Evolutionary conservation across 2,888 invertebrate species (phyloP).

Genomic region (Timema cristinae): DNA sequence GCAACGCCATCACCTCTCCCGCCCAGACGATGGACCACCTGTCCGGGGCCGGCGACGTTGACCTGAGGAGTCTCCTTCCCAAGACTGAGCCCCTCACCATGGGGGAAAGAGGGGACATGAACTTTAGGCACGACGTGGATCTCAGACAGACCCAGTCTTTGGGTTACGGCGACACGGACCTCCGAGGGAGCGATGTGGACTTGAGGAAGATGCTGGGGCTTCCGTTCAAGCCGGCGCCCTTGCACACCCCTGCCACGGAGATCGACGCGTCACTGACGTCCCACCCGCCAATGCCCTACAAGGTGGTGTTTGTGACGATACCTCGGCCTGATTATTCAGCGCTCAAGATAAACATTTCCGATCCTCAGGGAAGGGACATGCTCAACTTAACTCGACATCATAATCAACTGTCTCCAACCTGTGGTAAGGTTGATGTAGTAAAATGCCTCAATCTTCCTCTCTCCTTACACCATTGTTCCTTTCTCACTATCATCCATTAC

Average conservation of each 20-base stretch:
- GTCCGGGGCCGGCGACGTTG: constrained; percentile 40
- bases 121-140: constrained; percentile 27
- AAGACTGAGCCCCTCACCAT: too few relatives aligned
- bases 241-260: constrained; percentile 80
- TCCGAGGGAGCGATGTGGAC: constrained; percentile 63
- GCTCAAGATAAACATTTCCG: constrained; percentile 64
- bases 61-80: constrained; percentile 42
- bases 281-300: constrained; percentile 70
- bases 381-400: too few relatives aligned
- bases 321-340: constrained; percentile 73
- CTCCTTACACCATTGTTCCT: too few relatives aligned
- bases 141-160: constrained; percentile 34
- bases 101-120: constrained; percentile 39
- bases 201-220: constrained; percentile 60
- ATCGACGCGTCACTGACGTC: constrained; percentile 78
- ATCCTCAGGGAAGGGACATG: constrained; percentile 54
- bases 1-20: constrained; percentile 12
- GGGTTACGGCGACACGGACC: constrained; percentile 62
- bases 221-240: constrained; percentile 73
- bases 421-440: too few relatives aligned
- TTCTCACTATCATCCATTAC: too few relatives aligned
- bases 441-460: too few relatives aligned
- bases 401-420: too few relatives aligned
- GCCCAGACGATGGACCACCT: not conserved
- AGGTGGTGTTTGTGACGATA: constrained; percentile 58